Conservation (phyloP, 2,113 vertebrate genomes). For the Irena cyanogastra region DNA sequence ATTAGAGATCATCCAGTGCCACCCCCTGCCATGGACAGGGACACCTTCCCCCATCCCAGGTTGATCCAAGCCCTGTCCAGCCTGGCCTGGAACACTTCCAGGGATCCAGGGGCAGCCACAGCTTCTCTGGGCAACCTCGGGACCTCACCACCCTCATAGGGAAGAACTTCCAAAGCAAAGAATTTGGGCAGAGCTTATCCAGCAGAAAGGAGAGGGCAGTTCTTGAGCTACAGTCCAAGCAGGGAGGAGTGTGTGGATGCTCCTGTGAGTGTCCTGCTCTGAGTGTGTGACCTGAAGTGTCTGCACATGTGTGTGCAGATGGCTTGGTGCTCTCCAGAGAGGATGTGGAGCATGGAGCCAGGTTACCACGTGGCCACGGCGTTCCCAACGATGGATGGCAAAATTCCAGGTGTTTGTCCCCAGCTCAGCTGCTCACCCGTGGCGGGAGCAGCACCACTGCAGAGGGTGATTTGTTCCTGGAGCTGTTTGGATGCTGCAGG, state of each 20-base stretch:
- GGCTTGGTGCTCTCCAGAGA: not conserved
- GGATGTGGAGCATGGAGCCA: not conserved
- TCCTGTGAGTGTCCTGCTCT: not conserved
- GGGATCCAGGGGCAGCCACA: not conserved
- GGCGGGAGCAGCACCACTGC: not conserved
- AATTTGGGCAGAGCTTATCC: not conserved
- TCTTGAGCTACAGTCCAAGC: not conserved
- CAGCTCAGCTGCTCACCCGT: not conserved
- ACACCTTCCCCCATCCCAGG: not conserved
- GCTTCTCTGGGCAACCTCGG: not conserved
- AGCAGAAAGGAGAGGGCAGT: not conserved
- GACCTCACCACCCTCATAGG: not conserved
- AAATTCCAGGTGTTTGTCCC: not conserved
- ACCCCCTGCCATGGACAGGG: not conserved
- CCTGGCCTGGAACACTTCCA: not conserved
- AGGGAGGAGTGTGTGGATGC: not conserved
- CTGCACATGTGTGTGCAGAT: not conserved
- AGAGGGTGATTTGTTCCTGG: not conserved
- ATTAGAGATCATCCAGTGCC: rapidly evolving
- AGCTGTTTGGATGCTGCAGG: not conserved
- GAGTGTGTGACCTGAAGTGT: not conserved
- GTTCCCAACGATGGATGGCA: not conserved
- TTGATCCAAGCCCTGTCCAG: rapidly evolving
- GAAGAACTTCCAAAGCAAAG: not conserved
- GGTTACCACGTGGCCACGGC: not conserved